Base-by-base conservation (phyloP, 1,140 invertebrate genomes). In the Drosophila tsacasi region DNA sequence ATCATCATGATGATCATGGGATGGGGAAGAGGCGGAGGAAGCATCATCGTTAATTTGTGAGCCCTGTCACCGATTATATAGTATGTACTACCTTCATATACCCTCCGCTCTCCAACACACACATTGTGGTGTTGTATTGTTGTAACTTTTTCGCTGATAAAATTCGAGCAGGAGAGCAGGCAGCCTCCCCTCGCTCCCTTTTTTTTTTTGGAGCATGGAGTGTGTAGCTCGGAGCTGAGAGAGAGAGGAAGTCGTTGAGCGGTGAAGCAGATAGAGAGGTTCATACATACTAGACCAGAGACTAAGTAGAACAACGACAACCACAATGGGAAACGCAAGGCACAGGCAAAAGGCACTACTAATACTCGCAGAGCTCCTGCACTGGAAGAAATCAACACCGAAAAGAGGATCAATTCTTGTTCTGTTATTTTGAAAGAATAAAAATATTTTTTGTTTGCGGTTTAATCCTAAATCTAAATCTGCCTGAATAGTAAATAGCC, bases 241-340 rank as follows among this genome's bases (percentile, higher is more conserved):
- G 44, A 44, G 44, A 25, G 79, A 79, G 84, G 84, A 83, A 83
- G 81, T 83, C 68, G 54, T 40, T 44, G 69, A 79, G 80, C 81
- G 67, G 52, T 54, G 52, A 13, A 57, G 35, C 78, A 82, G 66
- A 67, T 83, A 80, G 76, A 83, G 60, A 71, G 61, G 64, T 68
- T 61, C 58, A 47, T 60, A 74, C 32, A 52, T 65, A 83, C 73
- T 79, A 83, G 76, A 86, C 44, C 71, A 80, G 80, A 76, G 66
- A 90, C 85, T 90, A 79, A 81, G 73, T 87, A 90, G 84, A 90
- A 84, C 81, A 90, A 84, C 62, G 23, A 23, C 59, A 86, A 71
- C 39, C 66, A 86, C 84, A 86, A 87, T 87, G 72, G 80, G 25
- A 32, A 27, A 23, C 44, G 39, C 19, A 37, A 39, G 65, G 61